Conservation (phyloP, 1,140 invertebrate genomes). For the Sycophaga agraensis region DNA sequence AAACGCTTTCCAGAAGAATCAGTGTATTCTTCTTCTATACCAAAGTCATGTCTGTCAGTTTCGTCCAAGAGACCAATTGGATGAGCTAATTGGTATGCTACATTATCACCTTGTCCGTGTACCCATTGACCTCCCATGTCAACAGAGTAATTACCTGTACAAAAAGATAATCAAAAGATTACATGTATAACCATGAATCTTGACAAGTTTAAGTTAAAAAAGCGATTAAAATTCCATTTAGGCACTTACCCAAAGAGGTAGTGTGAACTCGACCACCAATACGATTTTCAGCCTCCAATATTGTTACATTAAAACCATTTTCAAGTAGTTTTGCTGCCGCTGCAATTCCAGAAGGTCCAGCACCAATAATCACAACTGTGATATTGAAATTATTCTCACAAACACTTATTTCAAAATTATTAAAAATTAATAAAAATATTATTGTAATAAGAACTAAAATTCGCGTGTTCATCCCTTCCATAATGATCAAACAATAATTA, state of each 20-base stretch:
- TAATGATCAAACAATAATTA: no score
- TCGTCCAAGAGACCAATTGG: slow-evolving; percentile 30
- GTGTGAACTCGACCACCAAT: slow-evolving; percentile 62
- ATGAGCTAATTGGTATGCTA: slow-evolving; percentile 66
- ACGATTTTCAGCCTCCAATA: slow-evolving; percentile 61
- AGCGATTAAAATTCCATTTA: neutral
- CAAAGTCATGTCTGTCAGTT: slow-evolving; percentile 35
- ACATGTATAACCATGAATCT: no score
- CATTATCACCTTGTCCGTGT: slow-evolving; percentile 75
- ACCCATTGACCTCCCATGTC: slow-evolving; percentile 86
- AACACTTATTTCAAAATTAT: neutral
- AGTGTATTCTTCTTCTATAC: slow-evolving; percentile 58
- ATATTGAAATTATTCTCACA: neutral
- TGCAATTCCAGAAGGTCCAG: slow-evolving; percentile 63
- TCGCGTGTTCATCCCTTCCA: no score
- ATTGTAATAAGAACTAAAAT: no score
- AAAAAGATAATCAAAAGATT: no score
- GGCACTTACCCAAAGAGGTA: neutral
- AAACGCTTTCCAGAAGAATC: slow-evolving; percentile 36
- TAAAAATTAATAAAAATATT: no score
- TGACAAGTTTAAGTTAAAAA: no score
- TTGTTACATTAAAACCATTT: slow-evolving; percentile 35
- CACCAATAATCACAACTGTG: slow-evolving; percentile 50
- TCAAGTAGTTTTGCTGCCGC: slow-evolving; percentile 59
- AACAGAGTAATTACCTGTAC: slow-evolving; percentile 58